Conservation (phyloP, 2,113 vertebrate species). For the Cephalopholis sonnerati region DNA sequence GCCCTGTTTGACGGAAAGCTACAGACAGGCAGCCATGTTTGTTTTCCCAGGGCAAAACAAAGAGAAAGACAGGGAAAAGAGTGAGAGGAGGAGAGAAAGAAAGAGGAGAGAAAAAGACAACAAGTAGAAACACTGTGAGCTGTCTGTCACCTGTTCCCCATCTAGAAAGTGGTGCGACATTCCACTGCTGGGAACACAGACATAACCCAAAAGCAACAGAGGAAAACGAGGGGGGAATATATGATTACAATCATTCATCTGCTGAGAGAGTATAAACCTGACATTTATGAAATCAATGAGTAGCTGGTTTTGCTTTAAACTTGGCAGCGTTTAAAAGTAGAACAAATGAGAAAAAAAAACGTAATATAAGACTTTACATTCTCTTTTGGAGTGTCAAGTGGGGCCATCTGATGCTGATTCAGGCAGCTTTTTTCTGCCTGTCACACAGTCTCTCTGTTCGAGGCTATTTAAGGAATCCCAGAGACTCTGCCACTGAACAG, state of each 20-base stretch:
- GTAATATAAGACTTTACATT: slow-evolving; percentile 65
- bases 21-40: slow-evolving; percentile 44
- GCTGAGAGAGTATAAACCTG: slow-evolving; percentile 24
- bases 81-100: not conserved
- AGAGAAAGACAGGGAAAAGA: slow-evolving; percentile 3
- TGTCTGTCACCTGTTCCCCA: slow-evolving; percentile 66
- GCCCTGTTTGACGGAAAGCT: slow-evolving; percentile 14
- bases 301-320: slow-evolving; percentile 60
- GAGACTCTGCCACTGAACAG: slow-evolving; percentile 12
- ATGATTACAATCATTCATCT: slow-evolving; percentile 57
- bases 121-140: slow-evolving; percentile 33
- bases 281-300: slow-evolving; percentile 50
- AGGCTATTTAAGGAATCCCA: slow-evolving; percentile 64
- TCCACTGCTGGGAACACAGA: slow-evolving; percentile 62
- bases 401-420: slow-evolving; percentile 68
- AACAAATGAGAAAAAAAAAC: slow-evolving; percentile 24
- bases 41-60: slow-evolving; percentile 43
- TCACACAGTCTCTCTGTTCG: slow-evolving; percentile 31
- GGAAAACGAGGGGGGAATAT: slow-evolving; percentile 1
- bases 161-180: slow-evolving; percentile 74
- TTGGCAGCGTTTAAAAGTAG: slow-evolving; percentile 57
- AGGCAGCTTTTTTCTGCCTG: slow-evolving; percentile 48
- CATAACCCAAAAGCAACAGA: slow-evolving; percentile 16
- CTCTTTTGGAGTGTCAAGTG: slow-evolving; percentile 37
- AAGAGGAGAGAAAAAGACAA: not conserved